A percentile compares a stretch with the other conserved stretches of the same genome.
Evolutionary conservation across 1,140 invertebrate species (phyloP).

Genomic region (Drosophila setifemur): DNA sequence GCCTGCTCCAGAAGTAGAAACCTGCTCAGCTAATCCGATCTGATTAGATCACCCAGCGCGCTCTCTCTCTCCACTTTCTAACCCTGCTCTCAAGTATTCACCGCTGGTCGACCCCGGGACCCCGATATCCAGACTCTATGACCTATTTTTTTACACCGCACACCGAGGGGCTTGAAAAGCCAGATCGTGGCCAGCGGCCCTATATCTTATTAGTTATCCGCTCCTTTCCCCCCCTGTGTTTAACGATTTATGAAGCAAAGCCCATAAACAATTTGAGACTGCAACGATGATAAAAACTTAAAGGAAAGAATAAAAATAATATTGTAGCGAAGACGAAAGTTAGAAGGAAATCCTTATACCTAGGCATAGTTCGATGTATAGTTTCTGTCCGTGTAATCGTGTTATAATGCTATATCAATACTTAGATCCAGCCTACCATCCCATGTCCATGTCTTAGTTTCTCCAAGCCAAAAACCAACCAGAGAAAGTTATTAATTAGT

Average conservation of each 20-base stretch:
- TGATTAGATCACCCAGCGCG: constrained; percentile 17
- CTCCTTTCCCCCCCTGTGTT: constrained; percentile 5
- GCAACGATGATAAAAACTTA: constrained; percentile 60
- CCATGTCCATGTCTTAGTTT: constrained; percentile 12
- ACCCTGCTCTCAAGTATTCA: constrained; percentile 53
- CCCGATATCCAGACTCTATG: not conserved
- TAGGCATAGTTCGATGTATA: constrained; percentile 52
- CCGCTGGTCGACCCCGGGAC: constrained; percentile 34
- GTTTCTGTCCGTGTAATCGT: constrained; percentile 8
- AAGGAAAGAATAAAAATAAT: constrained; percentile 14
- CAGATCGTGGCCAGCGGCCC: constrained; percentile 20
- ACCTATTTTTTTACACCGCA: constrained; percentile 51
- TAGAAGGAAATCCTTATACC: constrained; percentile 2
- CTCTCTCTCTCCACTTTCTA: not conserved
- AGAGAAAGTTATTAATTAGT: constrained; percentile 43
- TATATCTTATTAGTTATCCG: constrained; percentile 9
- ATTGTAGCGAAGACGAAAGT: constrained; percentile 29
- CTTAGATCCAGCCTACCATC: constrained; percentile 6
- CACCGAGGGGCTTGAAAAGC: constrained; percentile 40
- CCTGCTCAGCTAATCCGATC: constrained; percentile 18
- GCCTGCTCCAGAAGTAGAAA: constrained; percentile 84
- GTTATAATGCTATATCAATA: not conserved
- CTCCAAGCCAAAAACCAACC: constrained; percentile 39
- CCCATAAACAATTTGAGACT: constrained; percentile 79
- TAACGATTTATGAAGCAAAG: constrained; percentile 42